These are phyloP conservation scores for Ciconia stormi DNA, from an alignment of 2,113 vertebrate species.

Conservation along the genomic window DNA sequence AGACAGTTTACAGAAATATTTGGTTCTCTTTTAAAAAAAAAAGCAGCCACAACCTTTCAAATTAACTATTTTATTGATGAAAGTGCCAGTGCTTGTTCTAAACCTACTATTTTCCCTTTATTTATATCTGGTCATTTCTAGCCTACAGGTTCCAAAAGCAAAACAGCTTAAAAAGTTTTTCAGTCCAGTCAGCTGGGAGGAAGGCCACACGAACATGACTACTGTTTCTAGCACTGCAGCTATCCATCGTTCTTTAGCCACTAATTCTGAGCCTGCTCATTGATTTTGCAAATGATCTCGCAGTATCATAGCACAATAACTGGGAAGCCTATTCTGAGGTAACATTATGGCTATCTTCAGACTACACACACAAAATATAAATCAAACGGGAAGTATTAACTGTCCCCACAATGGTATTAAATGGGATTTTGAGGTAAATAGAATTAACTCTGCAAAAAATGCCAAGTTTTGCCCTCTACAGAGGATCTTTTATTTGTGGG, in stretches of 20 bases:
- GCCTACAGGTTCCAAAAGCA: neutral
- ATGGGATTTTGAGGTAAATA: neutral
- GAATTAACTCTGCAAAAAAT: neutral
- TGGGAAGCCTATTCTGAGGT: neutral
- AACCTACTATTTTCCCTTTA: neutral
- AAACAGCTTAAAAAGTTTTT: neutral
- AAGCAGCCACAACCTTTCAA: neutral
- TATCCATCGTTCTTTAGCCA: neutral
- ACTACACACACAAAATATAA: neutral
- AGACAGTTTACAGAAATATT: neutral
- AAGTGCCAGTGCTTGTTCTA: neutral
- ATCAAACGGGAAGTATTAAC: neutral
- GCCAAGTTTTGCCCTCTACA: neutral
- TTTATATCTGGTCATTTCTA: neutral
- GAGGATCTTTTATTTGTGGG: neutral
- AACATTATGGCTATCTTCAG: neutral
- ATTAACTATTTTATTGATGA: neutral
- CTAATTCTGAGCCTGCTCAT: neutral
- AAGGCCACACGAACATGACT: accelerated
- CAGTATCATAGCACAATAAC: neutral
- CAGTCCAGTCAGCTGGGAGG: neutral
- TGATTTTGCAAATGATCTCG: neutral
- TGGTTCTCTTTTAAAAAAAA: neutral
- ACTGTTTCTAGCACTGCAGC: neutral
- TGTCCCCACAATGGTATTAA: neutral